phyloP scores from a whole-genome alignment of 2,113 vertebrate genomes.

The Paramormyrops kingsleyae region DNA sequence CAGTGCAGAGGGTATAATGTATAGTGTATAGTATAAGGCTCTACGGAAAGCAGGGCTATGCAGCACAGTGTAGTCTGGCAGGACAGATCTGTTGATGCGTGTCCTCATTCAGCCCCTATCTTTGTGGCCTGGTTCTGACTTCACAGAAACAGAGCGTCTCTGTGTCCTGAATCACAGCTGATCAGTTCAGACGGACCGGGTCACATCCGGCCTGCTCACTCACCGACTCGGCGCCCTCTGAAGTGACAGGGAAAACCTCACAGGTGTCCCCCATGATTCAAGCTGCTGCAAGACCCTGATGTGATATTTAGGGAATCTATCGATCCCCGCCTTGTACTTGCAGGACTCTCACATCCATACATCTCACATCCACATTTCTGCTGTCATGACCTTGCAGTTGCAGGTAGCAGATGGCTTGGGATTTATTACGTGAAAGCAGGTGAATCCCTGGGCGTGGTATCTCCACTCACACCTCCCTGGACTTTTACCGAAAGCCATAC shows the following conservation, averaged over 20 bases:
- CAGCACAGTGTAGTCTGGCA: background rate
- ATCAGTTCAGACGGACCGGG: background rate
- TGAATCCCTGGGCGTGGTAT: background rate
- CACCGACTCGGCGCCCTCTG: background rate
- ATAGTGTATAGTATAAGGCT: background rate
- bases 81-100: background rate
- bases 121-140: background rate
- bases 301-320: background rate
- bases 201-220: background rate
- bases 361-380: background rate
- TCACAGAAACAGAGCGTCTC: background rate
- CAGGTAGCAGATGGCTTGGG: background rate
- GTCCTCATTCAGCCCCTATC: background rate
- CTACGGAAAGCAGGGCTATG: background rate
- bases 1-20: background rate
- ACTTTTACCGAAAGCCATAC: background rate
- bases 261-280: background rate
- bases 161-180: background rate
- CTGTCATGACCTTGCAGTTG: background rate
- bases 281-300: background rate
- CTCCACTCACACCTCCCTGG: background rate
- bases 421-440: background rate
- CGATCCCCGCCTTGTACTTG: background rate
- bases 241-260: background rate
- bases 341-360: background rate